These are phyloP conservation scores for Parazoanthus atlanticus DNA, from an alignment of 92 coral and sea anemone species.

Conservation along the genomic window DNA sequence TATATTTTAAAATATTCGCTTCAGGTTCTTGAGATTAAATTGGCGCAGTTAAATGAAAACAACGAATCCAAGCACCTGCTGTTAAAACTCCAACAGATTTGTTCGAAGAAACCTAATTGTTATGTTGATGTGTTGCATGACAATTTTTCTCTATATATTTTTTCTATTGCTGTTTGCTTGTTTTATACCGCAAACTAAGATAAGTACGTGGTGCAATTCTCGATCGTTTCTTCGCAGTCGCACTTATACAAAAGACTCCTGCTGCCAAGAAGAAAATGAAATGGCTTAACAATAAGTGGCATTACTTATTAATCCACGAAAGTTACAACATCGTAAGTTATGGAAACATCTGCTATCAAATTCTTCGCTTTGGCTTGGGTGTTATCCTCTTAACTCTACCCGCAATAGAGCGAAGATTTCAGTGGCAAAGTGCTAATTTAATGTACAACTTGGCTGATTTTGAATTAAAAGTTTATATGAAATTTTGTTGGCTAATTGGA, in stretches of 20 bases:
- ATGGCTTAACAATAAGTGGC: conserved; percentile 8
- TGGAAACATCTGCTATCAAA: conserved; percentile 3
- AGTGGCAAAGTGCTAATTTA: not conserved
- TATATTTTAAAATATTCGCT: not conserved
- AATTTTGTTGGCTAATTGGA: conserved; percentile 3
- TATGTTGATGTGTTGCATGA: not conserved
- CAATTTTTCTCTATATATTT: not conserved
- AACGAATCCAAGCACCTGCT: conserved; percentile 3
- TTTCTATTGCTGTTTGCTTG: not conserved
- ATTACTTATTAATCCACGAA: conserved; percentile 19
- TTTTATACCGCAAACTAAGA: not conserved
- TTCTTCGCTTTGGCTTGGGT: not conserved
- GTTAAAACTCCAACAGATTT: not conserved
- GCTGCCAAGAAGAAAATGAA: not conserved
- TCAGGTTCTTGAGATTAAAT: not conserved
- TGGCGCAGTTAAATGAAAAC: conserved; percentile 10
- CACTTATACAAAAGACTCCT: not conserved
- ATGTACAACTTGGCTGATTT: conserved; percentile 7
- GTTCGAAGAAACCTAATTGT: not conserved
- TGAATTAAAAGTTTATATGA: conserved; percentile 11
- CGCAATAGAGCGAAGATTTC: not conserved
- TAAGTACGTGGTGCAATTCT: conserved; percentile 8
- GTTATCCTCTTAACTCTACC: not conserved
- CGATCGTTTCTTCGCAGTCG: not conserved
- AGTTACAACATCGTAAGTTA: not conserved